A percentile compares a stretch with the other conserved stretches of the same genome.
Evolutionary conservation across 2,797 vertebrate species (phyloP).

Genomic region (Spheniscus humboldti): DNA sequence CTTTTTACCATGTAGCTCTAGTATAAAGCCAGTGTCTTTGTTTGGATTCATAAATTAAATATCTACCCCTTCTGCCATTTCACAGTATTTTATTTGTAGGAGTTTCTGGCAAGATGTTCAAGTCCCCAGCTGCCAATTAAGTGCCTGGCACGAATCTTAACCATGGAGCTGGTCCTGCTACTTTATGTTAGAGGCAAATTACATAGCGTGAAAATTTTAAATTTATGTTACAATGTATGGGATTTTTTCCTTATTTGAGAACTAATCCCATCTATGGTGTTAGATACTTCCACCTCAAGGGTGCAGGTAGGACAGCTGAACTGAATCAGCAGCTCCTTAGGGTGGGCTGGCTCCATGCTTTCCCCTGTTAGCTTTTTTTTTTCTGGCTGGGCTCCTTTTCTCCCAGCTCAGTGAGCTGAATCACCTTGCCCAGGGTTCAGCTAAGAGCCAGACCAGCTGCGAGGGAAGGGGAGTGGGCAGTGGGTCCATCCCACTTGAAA

Average conservation of each 20-base stretch:
- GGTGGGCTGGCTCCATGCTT: not conserved
- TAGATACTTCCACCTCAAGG: not conserved
- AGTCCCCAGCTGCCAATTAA: not conserved
- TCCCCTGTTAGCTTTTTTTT: not conserved
- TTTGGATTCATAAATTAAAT: not conserved
- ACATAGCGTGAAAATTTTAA: not conserved
- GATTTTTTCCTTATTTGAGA: not conserved
- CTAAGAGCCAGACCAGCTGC: not conserved
- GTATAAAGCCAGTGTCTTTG: not conserved
- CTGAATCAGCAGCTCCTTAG: not conserved
- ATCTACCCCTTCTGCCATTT: not conserved
- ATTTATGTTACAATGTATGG: not conserved
- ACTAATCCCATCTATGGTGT: not conserved
- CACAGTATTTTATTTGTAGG: conserved; percentile 1
- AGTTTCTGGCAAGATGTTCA: not conserved
- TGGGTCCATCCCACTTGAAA: not conserved
- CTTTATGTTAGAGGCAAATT: not conserved
- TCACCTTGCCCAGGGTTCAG: not conserved
- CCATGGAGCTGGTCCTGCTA: not conserved
- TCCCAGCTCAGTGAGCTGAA: not conserved
- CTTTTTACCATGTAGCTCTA: not conserved
- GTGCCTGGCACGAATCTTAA: not conserved
- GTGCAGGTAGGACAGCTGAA: not conserved
- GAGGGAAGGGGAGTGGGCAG: not conserved
- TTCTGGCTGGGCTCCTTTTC: not conserved